Conservation (phyloP, 2,797 vertebrate species). For the Malurus splendens region DNA sequence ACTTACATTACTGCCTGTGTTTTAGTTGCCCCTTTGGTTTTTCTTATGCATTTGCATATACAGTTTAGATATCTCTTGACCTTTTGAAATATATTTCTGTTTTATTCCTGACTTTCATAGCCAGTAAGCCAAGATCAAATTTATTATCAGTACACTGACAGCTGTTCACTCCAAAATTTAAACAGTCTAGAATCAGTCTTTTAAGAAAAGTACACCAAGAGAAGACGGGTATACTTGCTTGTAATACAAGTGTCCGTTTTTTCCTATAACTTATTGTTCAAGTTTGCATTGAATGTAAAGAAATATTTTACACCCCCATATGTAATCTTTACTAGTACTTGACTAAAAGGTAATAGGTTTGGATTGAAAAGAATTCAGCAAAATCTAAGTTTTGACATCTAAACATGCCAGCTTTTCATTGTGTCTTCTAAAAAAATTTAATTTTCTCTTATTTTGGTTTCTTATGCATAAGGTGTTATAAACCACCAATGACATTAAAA, state of each 20-base stretch:
- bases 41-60: neutral
- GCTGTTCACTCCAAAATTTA: neutral
- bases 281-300: neutral
- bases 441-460: neutral
- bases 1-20: neutral
- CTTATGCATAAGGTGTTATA: neutral
- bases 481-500: neutral
- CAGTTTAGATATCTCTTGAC: neutral
- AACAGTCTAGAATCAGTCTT: neutral
- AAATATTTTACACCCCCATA: neutral
- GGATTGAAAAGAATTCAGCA: neutral
- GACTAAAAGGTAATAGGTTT: neutral
- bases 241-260: neutral
- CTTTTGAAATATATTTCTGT: neutral
- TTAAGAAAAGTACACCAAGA: neutral
- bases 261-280: neutral
- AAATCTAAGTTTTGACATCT: neutral
- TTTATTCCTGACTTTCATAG: neutral
- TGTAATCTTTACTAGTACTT: neutral
- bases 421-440: neutral
- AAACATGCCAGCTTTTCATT: neutral
- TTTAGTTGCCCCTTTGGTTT: neutral
- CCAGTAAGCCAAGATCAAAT: neutral
- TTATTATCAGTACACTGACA: neutral
- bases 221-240: neutral